These are phyloP conservation scores for Pygmarrhopalites habei DNA, from an alignment of 1,140 invertebrate genomes.

Conservation along the genomic window DNA sequence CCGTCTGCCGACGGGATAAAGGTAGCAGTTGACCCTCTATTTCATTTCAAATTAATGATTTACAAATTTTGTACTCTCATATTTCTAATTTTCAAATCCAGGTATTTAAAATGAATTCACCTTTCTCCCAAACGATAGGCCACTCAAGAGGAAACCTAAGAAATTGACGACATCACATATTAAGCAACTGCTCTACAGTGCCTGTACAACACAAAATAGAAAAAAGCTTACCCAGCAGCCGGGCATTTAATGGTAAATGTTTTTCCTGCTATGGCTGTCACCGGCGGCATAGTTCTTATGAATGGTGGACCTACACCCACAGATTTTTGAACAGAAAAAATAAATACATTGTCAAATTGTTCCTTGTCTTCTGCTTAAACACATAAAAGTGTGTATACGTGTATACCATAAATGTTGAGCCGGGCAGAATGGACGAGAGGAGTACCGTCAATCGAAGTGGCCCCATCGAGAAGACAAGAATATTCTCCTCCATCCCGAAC, in stretches of 20 bases:
- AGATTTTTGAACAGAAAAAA: not conserved
- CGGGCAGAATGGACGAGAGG: slow-evolving; percentile 66
- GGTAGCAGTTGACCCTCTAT: slow-evolving; percentile 61
- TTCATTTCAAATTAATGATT: no score
- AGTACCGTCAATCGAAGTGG: slow-evolving; percentile 66
- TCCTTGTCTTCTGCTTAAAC: no score
- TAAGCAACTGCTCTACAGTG: no score
- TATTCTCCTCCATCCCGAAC: slow-evolving; percentile 83
- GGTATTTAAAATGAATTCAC: slow-evolving; percentile 38
- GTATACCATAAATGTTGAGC: slow-evolving; percentile 73
- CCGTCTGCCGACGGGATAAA: slow-evolving; percentile 44
- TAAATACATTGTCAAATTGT: no score
- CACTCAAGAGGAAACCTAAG: slow-evolving; percentile 47
- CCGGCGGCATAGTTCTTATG: slow-evolving; percentile 46
- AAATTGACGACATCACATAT: no score
- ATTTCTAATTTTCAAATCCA: no score
- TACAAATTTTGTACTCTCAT: no score
- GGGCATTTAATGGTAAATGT: slow-evolving; percentile 48
- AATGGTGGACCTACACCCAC: slow-evolving; percentile 46
- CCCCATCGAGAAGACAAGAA: slow-evolving; percentile 69
- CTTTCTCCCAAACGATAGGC: slow-evolving; percentile 49
- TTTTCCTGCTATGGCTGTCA: slow-evolving; percentile 50
- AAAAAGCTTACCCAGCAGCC: slow-evolving; percentile 51
- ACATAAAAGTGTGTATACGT: no score
- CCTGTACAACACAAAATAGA: no score